phyloP scores from a whole-genome alignment of 2,888 invertebrate species.

The Troides aeacus region DNA sequence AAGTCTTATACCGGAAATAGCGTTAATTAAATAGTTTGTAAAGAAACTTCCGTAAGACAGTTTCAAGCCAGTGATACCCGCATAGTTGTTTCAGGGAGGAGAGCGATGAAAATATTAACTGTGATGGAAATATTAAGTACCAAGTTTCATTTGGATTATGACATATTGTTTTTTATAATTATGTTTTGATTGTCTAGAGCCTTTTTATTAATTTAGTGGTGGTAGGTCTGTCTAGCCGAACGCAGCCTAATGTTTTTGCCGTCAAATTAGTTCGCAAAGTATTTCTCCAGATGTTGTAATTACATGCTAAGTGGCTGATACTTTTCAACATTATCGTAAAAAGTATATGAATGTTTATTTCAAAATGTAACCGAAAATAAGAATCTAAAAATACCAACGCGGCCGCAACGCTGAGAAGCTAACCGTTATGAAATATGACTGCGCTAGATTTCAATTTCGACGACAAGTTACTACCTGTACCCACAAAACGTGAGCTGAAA shows the following conservation, averaged over 20 bases:
- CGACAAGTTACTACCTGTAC: conserved; percentile 22
- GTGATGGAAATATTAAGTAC: conserved; percentile 9
- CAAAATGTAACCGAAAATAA: conserved; percentile 4
- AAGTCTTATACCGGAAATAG: conserved; percentile 16
- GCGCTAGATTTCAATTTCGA: conserved; percentile 21
- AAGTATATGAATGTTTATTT: neutral
- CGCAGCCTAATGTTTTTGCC: no score
- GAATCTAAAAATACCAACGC: conserved; percentile 1
- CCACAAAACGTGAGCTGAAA: conserved; percentile 11
- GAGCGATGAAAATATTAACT: conserved; percentile 9
- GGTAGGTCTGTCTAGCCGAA: no score
- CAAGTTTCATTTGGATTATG: neutral
- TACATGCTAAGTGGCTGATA: no score
- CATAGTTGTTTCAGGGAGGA: conserved; percentile 9
- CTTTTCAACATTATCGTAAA: neutral
- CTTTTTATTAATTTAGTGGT: no score
- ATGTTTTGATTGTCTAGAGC: neutral
- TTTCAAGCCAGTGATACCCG: conserved; percentile 17
- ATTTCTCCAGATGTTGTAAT: no score
- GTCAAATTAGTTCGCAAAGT: no score
- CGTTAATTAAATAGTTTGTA: conserved; percentile 25
- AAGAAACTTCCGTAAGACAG: conserved; percentile 21
- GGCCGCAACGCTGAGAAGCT: conserved; percentile 2
- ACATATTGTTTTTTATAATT: neutral
- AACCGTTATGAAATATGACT: conserved; percentile 17